Evolutionary conservation across 2,888 invertebrate genomes (phyloP), one percentile per base, ranked within the genome.

Genomic region (Limenitis camilla): DNA sequence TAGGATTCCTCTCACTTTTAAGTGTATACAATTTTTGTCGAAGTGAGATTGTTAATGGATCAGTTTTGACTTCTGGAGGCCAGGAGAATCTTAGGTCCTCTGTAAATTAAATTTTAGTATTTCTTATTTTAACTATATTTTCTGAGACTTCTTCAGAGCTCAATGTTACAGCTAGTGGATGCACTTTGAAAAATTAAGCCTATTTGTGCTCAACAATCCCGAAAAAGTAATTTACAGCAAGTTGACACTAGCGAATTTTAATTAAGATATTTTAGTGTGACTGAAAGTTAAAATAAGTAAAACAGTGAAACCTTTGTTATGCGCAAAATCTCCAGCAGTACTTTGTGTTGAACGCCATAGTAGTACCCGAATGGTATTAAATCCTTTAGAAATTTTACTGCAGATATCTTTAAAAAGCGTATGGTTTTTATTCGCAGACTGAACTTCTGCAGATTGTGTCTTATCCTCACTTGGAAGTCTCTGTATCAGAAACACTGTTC

Each of bases 401-500:
- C 83, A 76, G 38, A 91, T 87, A 54, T 87, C 79, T 63, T 82
- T 81, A 64, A 88, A 78, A 30, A 90, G 66, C 11, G 81, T 57
- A 7, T 77, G 81, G n/a, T n/a, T n/a, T n/a, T n/a, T n/a, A n/a
- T n/a, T n/a, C n/a, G n/a, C n/a, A n/a, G n/a, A n/a, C n/a, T 89
- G 53, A 48, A 65, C 87, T 38, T 70, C 73, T 42, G 77, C 75
- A 10, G 82, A 67, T 35, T 76, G 73, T 69, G 92, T 91, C 67
- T 91, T 91, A 45, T 90, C 90, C 72, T 97, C 97, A 78, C 94
- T 94, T 2, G 98, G 98, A 53, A 99, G 82, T 75, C 93, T 93
- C 81, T 98, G 98, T 63, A 98, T 93, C 2, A 99, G 89, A 85
- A 97, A 98, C 92, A 97, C 98, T 52, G 91, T 89, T 76, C 96